These are phyloP conservation scores for Myiopsitta monachus DNA, from an alignment of 2,113 vertebrate species.

Conservation along the genomic window DNA sequence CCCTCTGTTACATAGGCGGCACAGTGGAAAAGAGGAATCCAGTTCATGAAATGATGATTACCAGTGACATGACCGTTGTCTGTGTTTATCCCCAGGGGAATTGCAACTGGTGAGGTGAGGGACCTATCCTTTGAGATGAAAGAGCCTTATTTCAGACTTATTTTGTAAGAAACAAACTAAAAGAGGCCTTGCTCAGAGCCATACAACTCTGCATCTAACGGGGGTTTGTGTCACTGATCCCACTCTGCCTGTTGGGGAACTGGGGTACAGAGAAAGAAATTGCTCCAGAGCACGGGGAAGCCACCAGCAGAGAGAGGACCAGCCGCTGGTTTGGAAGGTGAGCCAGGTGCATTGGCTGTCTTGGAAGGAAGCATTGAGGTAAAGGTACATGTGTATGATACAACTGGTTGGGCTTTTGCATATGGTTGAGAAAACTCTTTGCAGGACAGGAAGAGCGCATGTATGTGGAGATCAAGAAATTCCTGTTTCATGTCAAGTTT, in stretches of 20 bases:
- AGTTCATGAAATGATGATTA: not conserved
- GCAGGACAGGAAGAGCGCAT: not conserved
- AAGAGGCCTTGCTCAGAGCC: not conserved
- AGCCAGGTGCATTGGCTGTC: not conserved
- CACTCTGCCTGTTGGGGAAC: not conserved
- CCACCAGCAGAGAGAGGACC: not conserved
- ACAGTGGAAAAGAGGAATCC: not conserved
- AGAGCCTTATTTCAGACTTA: not conserved
- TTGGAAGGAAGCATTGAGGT: not conserved
- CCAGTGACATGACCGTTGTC: not conserved
- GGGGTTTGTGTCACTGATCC: not conserved
- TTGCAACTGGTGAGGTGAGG: not conserved
- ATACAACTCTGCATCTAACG: fast-evolving
- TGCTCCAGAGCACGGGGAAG: not conserved
- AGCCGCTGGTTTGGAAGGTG: not conserved
- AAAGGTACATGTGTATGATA: not conserved
- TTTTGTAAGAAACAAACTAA: not conserved
- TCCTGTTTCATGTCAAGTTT: not conserved
- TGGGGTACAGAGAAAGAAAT: not conserved
- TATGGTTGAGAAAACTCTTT: not conserved
- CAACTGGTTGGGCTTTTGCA: not conserved
- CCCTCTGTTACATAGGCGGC: not conserved
- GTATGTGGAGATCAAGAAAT: not conserved
- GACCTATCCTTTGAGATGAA: not conserved
- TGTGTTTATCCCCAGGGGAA: not conserved